Evolutionary conservation across 2,797 vertebrate genomes (phyloP).

Genomic region (Pelobates cultripes): DNA sequence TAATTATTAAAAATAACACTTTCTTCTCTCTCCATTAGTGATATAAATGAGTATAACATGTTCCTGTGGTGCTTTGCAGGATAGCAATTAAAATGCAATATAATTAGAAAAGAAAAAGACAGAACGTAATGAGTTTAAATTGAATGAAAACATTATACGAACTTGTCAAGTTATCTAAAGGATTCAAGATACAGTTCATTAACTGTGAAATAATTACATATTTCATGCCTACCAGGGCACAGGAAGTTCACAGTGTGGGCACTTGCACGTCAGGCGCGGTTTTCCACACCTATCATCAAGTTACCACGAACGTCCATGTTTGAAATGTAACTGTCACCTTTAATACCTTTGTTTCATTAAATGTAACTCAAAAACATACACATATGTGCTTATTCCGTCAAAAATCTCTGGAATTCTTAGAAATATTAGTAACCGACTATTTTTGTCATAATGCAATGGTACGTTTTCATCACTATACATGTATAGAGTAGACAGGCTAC

Average conservation of each 20-base stretch:
- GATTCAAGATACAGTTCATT: not conserved
- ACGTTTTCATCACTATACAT: too few species aligned
- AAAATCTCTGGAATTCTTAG: too few species aligned
- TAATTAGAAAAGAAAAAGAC: not conserved
- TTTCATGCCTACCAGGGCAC: not conserved
- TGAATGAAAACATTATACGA: not conserved
- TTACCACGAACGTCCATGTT: not conserved
- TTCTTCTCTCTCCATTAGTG: not conserved
- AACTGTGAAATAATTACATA: not conserved
- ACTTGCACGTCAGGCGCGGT: not conserved
- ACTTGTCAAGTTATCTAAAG: not conserved
- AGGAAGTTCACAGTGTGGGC: not conserved
- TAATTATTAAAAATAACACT: not conserved
- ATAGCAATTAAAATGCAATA: constrained; percentile 19
- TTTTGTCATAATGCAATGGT: too few species aligned
- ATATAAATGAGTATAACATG: constrained; percentile 1
- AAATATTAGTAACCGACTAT: too few species aligned
- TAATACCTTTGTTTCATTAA: not conserved
- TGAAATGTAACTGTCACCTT: not conserved
- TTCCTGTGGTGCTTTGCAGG: not conserved
- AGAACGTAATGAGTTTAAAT: constrained; percentile 7
- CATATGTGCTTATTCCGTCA: too few species aligned
- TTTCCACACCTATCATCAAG: not conserved
- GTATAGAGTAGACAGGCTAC: too few species aligned
- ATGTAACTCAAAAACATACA: too few species aligned